Base-by-base conservation (phyloP, 2,797 vertebrate species). In the Melanotaenia pygmaea region DNA sequence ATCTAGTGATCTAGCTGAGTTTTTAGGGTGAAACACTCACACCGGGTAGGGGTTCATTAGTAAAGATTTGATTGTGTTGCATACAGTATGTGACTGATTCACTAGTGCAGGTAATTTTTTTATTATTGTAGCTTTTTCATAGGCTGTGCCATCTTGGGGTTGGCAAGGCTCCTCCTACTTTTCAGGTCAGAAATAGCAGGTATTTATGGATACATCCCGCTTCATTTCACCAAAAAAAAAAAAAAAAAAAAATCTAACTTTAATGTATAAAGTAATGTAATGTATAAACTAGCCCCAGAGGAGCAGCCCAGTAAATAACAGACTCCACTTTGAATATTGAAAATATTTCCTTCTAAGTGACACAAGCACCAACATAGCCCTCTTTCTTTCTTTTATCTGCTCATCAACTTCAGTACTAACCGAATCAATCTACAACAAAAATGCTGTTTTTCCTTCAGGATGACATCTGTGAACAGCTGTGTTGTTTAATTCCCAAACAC, bases 401-500 rank as follows among this genome's bases (percentile, higher is more conserved):
- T 63, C 38, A 24, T 0, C 20, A 43, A 11, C 10, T 32, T 53
- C 28, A 58, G 35, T 2, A 64, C 50, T 40, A 72, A 59, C 11
- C 32, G 26, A n/a, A 18, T 8, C 32, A 40, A 20, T 56, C 35
- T n/a, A 22, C 2, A 5, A 18, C 18, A 16, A 43, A 18, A 18
- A 18, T 14, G n/a, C n/a, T 14, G 22, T 28, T 40, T 69, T 53
- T 66, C 22, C 59, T 70, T 70, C 60, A 72, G 63, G 28, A 20
- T 34, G 16, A 65, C 24, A 53, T 62, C 14, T 53, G 63, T 24
- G 53, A 64, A 68, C 51, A 59, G n/a, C 10, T 6, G 14, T 32
- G 28, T 74, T 68, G 40, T 66, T 69, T 67, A 13, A 66, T 53
- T 70, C 58, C 63, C 63, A 47, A 32, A 9, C 22, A 2, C 61